Conservation (phyloP, 2,797 vertebrate genomes). For the Aotus griseimembra region DNA sequence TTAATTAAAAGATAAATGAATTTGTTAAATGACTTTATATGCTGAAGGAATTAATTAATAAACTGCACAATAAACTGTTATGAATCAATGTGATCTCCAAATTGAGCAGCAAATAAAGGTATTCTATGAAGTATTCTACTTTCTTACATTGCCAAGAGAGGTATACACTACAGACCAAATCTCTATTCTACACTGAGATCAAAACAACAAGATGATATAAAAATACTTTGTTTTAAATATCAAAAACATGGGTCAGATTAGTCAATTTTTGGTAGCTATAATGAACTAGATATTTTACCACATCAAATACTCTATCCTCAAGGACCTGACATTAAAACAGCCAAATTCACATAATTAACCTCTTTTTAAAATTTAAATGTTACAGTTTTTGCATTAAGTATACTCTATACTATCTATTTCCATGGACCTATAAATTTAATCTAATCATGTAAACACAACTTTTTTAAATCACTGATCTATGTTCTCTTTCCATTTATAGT, state of each 20-base stretch:
- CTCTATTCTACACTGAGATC: slow-evolving; percentile 15
- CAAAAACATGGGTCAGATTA: slow-evolving; percentile 33
- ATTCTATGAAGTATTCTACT: slow-evolving; percentile 51
- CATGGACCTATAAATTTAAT: neutral
- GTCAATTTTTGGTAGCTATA: neutral
- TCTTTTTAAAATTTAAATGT: slow-evolving; percentile 39
- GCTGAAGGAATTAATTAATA: neutral
- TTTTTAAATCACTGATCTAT: neutral
- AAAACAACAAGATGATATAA: slow-evolving; percentile 39
- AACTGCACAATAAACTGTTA: slow-evolving; percentile 24
- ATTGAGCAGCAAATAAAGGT: slow-evolving; percentile 35
- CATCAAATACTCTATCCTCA: slow-evolving; percentile 20
- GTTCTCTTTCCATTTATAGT: neutral
- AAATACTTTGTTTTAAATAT: slow-evolving; percentile 53
- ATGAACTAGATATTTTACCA: slow-evolving; percentile 40
- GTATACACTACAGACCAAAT: neutral
- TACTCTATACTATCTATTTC: neutral
- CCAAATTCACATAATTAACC: slow-evolving; percentile 15
- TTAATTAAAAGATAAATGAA: slow-evolving; percentile 43
- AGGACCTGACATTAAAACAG: slow-evolving; percentile 28
- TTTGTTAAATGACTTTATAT: slow-evolving; percentile 24
- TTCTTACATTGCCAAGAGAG: slow-evolving; percentile 16
- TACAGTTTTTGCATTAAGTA: slow-evolving; percentile 34
- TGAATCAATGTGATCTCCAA: slow-evolving; percentile 3
- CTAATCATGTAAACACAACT: slow-evolving; percentile 36